Evolutionary conservation across 2,797 vertebrate species (phyloP), one percentile per base, ranked within the genome.

Genomic region (Martes flavigula): DNA sequence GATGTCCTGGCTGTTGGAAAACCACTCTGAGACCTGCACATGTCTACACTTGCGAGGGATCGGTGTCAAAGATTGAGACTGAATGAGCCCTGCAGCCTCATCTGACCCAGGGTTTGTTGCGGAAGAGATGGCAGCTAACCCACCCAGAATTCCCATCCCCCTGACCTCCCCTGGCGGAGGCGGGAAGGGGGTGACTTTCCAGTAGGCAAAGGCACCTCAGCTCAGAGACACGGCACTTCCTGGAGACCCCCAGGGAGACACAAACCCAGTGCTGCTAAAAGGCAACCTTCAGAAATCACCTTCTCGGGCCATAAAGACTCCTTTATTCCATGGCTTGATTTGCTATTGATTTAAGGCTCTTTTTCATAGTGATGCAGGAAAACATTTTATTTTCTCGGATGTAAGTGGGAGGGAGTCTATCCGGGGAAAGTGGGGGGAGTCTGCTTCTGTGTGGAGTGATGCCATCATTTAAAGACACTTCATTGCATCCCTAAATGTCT

Each of bases 251-350:
- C 85, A 58, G 91, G 93, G 91, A 93, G 79, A 73, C 56, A 87
- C 82, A 86, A 93, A 89, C 62, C 40, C 70, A 54, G 17, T 3
- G 5, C 35, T n/a, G 35, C 94, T 60, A 35, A 86, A 38, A 51
- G 46, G 72, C 75, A 88, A 93, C 95, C 90, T 94, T 96, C 93
- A 93, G 58, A 79, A 95, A 93, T 75, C 75, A 70, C 46, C 83
- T 97, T 95, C 89, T 81, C 21, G 5, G 90, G 30, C 27, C 77
- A 81, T 70, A 40, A 95, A 93, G 92, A 94, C 87, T 2, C 58
- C 2, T 46, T 89, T 94, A 88, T 92, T 84, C 86, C 1, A 3
- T 0, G 0, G 84, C 85, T 96, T 93, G 93, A 48, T 91, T 96
- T 58, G 38, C 75, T 89, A 79, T 35, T 90, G 87, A 94, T 35